Base-by-base conservation (phyloP, 2,113 vertebrate species). In the Siphamia tubifer region DNA sequence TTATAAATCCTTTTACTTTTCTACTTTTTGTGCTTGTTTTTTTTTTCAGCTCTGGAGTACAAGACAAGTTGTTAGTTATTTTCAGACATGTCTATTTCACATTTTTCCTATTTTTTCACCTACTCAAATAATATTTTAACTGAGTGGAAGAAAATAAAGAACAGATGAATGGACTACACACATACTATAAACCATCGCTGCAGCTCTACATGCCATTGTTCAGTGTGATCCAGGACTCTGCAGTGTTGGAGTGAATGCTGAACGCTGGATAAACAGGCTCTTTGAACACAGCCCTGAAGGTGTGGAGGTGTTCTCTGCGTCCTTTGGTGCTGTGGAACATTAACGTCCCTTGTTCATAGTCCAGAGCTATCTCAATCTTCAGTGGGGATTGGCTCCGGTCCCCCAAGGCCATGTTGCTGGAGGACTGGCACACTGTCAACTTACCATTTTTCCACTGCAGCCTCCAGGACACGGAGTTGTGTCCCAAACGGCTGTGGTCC, bases 391-490 rank as follows among this genome's bases (percentile, higher is more conserved):
- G 4, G 20, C 20, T 3, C 0, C 20, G 48, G 17, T 87, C 84
- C 1, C 51, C 55, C 56, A 84, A 43, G 1, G 31, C 57, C 17
- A 79, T 58, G 8, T 74, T 90, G 4, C 54, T 55, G 4, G 87
- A 91, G 3, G 78, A 76, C 30, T 88, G 82, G 55, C 87, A 86
- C 3, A 70, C 90, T 1, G 83, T 90, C 55, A 93, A 74, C 79
- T 92, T 91, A 35, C 68, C 44, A 4, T 85, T 92, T 45, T 92
- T 92, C 89, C 90, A 91, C 72, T 92, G 91, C 56, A 92, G 23
- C 4, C 89, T 82, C 91, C 90, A 93, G 20, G 89, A 92, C 34
- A 87, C 70, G 0, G 71, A 35, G 69, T 91, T 93, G 81, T 92
- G 85, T 4, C 88, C 92, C 0, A 92, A 51, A 4, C 83, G 87